Conservation (phyloP, 2,113 vertebrate genomes). For the Mobula birostris region DNA sequence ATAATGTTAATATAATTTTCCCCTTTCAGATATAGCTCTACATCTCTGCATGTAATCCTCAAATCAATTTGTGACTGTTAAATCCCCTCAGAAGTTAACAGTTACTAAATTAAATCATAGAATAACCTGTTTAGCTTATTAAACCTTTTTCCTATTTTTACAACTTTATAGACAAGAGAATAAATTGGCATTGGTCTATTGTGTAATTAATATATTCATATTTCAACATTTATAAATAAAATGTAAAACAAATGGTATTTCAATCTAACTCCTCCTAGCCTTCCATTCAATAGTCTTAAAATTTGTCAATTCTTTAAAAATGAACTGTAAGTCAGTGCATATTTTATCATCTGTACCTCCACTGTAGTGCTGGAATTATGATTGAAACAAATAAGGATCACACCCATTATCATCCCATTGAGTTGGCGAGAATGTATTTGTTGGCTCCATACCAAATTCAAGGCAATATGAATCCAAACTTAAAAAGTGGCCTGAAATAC, state of each 20-base stretch:
- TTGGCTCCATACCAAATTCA: neutral
- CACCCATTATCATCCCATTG: neutral
- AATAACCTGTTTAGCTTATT: neutral
- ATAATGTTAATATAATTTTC: neutral
- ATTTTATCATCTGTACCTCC: neutral
- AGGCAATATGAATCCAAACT: neutral
- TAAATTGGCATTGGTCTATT: neutral
- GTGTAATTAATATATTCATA: neutral
- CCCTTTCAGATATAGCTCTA: neutral
- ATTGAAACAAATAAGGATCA: neutral
- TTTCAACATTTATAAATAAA: neutral
- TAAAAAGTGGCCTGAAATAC: neutral
- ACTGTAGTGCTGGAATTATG: neutral
- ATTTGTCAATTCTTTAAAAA: neutral
- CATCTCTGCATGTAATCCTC: neutral
- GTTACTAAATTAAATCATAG: neutral
- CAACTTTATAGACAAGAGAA: neutral
- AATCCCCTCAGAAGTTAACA: neutral
- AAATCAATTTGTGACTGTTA: neutral
- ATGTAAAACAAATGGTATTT: neutral
- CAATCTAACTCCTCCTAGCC: neutral
- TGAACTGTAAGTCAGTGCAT: too few relatives aligned
- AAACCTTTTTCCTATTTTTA: neutral
- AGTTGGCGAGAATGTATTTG: neutral
- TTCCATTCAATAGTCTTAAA: neutral